Conservation (phyloP, 1,140 invertebrate species). For the Liolophura sinensis region DNA sequence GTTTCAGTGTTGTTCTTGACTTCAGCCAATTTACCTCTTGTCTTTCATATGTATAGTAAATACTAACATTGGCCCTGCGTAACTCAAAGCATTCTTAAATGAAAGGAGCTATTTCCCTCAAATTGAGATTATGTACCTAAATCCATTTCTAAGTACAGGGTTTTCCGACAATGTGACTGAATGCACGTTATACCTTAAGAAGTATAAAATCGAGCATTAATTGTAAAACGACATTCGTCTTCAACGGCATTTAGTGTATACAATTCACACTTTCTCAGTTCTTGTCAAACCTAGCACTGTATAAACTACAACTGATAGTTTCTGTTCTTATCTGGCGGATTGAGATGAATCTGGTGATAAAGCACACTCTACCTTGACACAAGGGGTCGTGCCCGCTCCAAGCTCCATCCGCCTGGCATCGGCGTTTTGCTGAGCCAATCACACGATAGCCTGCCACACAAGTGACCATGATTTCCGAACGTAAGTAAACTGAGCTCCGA, state of each 20-base stretch:
- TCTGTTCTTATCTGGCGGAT: not conserved
- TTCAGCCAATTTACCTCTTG: no score
- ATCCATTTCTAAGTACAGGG: no score
- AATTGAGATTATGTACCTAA: no score
- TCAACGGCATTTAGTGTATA: no score
- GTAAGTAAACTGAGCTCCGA: slow-evolving; percentile 91
- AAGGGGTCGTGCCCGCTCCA: slow-evolving; percentile 86
- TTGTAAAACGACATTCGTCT: not conserved
- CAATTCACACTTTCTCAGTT: not conserved
- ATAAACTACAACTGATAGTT: not conserved
- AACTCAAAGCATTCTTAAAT: no score
- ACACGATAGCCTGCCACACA: slow-evolving; percentile 90
- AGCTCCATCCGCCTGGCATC: slow-evolving; percentile 88
- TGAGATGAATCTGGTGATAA: not conserved
- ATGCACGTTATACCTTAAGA: no score
- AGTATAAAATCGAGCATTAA: not conserved
- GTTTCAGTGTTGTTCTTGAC: no score
- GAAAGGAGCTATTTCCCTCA: no score
- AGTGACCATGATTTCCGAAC: slow-evolving; percentile 89
- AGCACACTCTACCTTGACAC: slow-evolving; percentile 78
- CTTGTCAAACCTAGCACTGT: not conserved
- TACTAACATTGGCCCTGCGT: no score
- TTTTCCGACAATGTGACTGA: no score
- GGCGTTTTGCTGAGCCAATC: slow-evolving; percentile 81
- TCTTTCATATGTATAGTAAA: no score